phyloP scores from a whole-genome alignment of 2,797 vertebrate species.

The Tenualosa ilisha region DNA sequence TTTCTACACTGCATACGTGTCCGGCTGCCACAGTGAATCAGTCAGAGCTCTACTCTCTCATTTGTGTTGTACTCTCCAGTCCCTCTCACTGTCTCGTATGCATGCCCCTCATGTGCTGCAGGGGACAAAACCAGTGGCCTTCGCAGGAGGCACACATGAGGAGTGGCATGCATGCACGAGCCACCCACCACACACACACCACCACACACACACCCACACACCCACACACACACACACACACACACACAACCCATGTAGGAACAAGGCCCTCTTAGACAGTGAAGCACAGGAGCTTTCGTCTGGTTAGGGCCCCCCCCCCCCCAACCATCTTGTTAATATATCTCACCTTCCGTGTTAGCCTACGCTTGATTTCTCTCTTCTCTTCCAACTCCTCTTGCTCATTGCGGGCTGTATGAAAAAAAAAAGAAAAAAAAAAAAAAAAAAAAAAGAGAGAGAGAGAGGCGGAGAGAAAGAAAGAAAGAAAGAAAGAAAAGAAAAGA shows the following conservation, averaged over 20 bases:
- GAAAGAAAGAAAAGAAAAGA: background rate
- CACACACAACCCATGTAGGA: background rate
- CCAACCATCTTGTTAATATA: background rate
- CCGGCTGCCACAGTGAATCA: constrained; percentile 5
- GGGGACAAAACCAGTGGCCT: background rate
- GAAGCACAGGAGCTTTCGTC: no score
- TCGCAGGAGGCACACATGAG: background rate
- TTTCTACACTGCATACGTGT: constrained; percentile 18
- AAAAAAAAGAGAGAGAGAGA: constrained; percentile 26
- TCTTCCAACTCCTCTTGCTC: constrained; percentile 97
- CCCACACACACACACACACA: background rate
- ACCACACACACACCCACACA: background rate
- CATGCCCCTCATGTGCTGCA: background rate
- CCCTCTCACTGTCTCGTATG: background rate
- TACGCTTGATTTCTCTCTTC: constrained; percentile 94
- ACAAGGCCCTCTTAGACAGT: background rate
- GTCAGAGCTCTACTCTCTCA: background rate
- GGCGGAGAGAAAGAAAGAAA: constrained; percentile 31
- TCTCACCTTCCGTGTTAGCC: constrained; percentile 93
- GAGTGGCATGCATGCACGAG: background rate
- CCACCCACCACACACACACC: no score
- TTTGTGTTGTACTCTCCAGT: background rate
- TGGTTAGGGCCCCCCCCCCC: no score
- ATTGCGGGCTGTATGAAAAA: constrained; percentile 84
- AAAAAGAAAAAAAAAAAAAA: background rate